Evolutionary conservation across 2,113 vertebrate genomes (phyloP).

Genomic region (Notiomystis cincta): DNA sequence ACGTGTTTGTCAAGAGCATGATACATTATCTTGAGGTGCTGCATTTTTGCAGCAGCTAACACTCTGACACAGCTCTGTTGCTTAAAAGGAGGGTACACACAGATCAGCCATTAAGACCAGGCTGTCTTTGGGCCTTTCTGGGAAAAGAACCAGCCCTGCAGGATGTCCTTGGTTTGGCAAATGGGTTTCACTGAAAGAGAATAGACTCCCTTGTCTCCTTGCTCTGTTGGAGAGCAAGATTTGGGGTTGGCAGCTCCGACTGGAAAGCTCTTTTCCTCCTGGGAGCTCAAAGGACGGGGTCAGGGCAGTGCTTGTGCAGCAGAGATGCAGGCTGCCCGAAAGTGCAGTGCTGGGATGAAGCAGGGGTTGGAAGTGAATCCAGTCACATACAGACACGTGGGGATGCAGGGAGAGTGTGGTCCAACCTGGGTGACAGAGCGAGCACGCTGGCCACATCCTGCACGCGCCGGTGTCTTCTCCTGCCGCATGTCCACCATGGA

Average conservation of each 20-base stretch:
- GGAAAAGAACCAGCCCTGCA: background rate
- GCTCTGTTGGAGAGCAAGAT: background rate
- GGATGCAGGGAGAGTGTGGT: background rate
- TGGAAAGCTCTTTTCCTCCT: background rate
- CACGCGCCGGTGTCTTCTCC: fast-evolving
- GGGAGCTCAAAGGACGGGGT: fast-evolving
- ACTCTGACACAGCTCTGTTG: background rate
- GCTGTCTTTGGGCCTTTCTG: background rate
- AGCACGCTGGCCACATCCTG: background rate
- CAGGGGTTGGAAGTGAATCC: background rate
- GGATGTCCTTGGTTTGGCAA: background rate
- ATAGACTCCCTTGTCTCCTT: background rate
- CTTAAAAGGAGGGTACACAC: background rate
- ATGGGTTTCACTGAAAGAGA: background rate
- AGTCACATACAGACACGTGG: fast-evolving
- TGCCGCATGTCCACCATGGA: background rate
- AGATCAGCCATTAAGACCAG: background rate
- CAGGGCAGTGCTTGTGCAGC: background rate
- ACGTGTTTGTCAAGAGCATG: background rate
- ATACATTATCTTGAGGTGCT: background rate
- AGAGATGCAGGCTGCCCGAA: background rate
- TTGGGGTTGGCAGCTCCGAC: background rate
- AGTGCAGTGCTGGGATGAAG: background rate
- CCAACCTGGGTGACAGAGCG: fast-evolving
- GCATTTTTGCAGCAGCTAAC: background rate